Conservation (phyloP, 2,888 invertebrate genomes). For the Allophyes oxyacanthae region DNA sequence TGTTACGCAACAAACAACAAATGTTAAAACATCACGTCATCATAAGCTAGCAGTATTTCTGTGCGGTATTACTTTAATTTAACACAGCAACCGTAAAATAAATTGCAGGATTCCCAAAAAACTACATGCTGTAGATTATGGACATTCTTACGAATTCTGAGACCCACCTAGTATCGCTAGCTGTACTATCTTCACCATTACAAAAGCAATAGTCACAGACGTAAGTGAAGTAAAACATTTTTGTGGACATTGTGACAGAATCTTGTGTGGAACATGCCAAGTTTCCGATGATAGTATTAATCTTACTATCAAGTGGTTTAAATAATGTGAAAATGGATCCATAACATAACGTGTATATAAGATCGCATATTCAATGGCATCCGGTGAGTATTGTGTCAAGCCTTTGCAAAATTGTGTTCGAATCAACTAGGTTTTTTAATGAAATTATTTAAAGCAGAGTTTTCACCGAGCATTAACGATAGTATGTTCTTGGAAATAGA, state of each 20-base stretch:
- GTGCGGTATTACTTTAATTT: neutral
- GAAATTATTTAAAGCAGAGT: neutral
- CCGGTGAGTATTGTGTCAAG: constrained; percentile 61
- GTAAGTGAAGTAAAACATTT: constrained; percentile 34
- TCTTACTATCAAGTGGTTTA: constrained; percentile 32
- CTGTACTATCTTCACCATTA: constrained; percentile 63
- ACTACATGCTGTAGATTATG: constrained; percentile 60
- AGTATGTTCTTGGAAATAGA: constrained; percentile 1
- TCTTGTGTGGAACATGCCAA: constrained; percentile 24
- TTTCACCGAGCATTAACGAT: constrained; percentile 3
- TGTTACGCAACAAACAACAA: no score
- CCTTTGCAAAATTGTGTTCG: constrained; percentile 14
- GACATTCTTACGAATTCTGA: constrained; percentile 53
- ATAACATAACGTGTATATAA: constrained; percentile 63
- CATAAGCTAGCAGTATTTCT: no score
- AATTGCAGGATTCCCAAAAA: constrained; percentile 8
- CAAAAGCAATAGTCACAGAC: constrained; percentile 57
- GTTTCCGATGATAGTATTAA: constrained; percentile 30
- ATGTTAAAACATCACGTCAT: no score
- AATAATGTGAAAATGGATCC: constrained; percentile 55
- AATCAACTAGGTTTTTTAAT: constrained; percentile 7
- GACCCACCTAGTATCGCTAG: constrained; percentile 60
- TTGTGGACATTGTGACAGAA: constrained; percentile 24
- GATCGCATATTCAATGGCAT: constrained; percentile 68
- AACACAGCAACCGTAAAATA: no score